Percentiles rank a stretch among this genome's conserved stretches.
phyloP scores from a whole-genome alignment of 2,888 invertebrate species.

The Phengaris arion region DNA sequence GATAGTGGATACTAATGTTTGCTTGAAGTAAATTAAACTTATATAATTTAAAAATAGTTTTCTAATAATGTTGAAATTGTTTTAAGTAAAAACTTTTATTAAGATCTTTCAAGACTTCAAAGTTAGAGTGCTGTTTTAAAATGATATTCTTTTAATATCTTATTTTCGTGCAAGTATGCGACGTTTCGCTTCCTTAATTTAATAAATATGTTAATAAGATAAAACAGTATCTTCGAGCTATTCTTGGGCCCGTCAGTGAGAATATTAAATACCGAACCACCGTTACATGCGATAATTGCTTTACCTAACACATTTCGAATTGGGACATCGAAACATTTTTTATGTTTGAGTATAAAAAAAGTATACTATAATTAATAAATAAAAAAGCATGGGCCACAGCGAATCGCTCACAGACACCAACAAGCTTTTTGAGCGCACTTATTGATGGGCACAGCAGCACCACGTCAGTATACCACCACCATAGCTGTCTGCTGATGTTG shows the following conservation, averaged over 20 bases:
- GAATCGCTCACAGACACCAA: constrained; percentile 15
- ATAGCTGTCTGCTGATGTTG: constrained; percentile 31
- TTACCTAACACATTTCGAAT: background rate
- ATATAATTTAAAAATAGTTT: background rate
- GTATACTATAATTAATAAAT: too few species aligned
- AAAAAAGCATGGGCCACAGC: background rate
- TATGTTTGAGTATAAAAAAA: background rate
- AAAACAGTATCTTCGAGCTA: background rate
- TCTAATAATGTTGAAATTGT: background rate
- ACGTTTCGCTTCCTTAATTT: background rate
- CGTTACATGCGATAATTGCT: background rate
- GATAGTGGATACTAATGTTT: background rate
- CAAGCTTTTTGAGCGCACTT: constrained; percentile 27
- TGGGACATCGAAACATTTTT: background rate
- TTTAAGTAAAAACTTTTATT: background rate
- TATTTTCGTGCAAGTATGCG: background rate
- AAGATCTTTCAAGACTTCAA: background rate
- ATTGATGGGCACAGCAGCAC: constrained; percentile 33
- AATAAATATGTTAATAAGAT: background rate
- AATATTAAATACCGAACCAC: constrained; percentile 2
- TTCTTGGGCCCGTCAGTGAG: background rate
- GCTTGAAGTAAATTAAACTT: background rate
- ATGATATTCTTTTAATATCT: background rate
- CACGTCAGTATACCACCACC: constrained; percentile 39
- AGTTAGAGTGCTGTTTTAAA: background rate